phyloP scores from a whole-genome alignment of 2,113 vertebrate genomes.

The Thamnaconus septentrionalis region DNA sequence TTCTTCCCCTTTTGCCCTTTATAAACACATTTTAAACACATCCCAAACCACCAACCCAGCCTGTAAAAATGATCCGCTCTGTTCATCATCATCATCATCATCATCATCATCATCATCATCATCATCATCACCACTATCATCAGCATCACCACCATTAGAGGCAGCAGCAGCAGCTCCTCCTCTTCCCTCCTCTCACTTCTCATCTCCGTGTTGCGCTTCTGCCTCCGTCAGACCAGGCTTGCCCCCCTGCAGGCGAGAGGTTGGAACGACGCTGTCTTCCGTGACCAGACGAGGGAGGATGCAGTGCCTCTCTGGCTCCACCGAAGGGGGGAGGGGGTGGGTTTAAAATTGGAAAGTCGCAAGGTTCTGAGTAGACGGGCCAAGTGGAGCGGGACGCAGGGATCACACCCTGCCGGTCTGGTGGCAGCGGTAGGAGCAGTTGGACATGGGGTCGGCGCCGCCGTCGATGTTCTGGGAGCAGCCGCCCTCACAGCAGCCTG shows the following conservation, averaged over 20 bases:
- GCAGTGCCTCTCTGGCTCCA: slow-evolving; percentile 62
- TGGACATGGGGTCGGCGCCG: slow-evolving; percentile 60
- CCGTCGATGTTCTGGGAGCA: slow-evolving; percentile 67
- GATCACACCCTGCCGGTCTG: slow-evolving; percentile 77
- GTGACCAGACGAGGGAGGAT: slow-evolving; percentile 69
- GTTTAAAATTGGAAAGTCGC: slow-evolving; percentile 71
- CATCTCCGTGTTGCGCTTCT: slow-evolving; percentile 34
- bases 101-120: too few species aligned
- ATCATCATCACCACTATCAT: too few species aligned
- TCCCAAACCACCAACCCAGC: slow-evolving; percentile 36
- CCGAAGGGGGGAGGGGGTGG: slow-evolving; percentile 35
- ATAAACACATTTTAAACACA: slow-evolving; percentile 17
- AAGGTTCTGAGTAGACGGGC: slow-evolving; percentile 46
- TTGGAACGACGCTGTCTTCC: slow-evolving; percentile 72
- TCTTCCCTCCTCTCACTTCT: slow-evolving; percentile 16
- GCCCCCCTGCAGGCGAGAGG: slow-evolving; percentile 74
- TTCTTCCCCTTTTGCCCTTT: slow-evolving; percentile 4
- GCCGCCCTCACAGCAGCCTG: slow-evolving; percentile 63
- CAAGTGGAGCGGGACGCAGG: slow-evolving; percentile 45
- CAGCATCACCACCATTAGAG: too few species aligned
- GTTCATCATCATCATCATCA: slow-evolving; percentile 12
- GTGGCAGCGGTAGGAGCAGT: slow-evolving; percentile 73
- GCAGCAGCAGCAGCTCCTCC: slow-evolving; percentile 20
- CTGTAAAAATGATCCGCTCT: slow-evolving; percentile 52
- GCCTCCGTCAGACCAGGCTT: slow-evolving; percentile 65